Base-by-base conservation (phyloP, 2,888 invertebrate genomes). In the Cerceris rybyensis region DNA sequence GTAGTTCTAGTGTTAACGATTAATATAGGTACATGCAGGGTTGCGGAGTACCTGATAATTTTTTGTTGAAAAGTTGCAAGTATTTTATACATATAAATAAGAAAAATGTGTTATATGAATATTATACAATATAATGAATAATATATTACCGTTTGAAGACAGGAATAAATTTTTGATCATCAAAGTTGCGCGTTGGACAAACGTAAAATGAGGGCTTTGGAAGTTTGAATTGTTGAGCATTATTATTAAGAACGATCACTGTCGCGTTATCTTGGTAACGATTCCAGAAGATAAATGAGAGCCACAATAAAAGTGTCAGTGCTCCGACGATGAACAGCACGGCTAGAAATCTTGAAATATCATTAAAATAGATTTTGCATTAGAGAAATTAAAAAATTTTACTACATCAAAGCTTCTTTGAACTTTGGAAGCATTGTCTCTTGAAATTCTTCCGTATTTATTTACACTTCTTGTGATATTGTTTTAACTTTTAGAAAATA, bases 201-300 rank as follows among this genome's bases (percentile, higher is more conserved):
- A 96, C 93, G 0, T 96, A 95, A 65, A 95, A 92, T 46, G 94
- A 93, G 0, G 96, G 96, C 84, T 96, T 96, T 0, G 95, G 94
- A 2, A 96, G 95, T 85, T 95, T 95, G 42, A 86, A 90, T 16
- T 66, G 65, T 7, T 80, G 69, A 42, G 72, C 84, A 70, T 88
- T 74, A 49, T 74, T 83, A 57, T 89, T 72, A 5, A 89, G 61
- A 8, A 86, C 75, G 6, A 87, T 80, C 6, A 87, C 84, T 0
- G 85, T 84, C 0, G 90, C 78, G 5, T 81, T 52, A 58, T 87
- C 43, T 55, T 87, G 87, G 66, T 84, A 89, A 11, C 88, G 86
- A 0, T 73, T 0, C 90, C 90, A 90, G 43, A 87, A 88, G 2
- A 71, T 59, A 11, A 77, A 6, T 0, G 90, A 89, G n/a, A 89